Evolutionary conservation across 2,113 vertebrate genomes (phyloP).

Genomic region (Brachionichthys hirsutus): DNA sequence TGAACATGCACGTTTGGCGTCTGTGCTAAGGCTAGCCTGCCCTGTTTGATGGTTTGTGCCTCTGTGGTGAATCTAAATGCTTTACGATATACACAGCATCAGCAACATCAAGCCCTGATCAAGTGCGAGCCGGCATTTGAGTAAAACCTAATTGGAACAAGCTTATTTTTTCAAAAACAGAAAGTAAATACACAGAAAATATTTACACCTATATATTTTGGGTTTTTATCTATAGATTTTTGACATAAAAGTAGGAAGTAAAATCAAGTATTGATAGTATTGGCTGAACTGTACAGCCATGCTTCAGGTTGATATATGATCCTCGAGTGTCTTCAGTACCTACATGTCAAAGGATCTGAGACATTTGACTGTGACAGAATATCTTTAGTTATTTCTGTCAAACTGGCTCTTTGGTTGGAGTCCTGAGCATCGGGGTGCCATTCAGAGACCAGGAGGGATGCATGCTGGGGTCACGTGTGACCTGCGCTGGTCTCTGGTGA

Average conservation of each 20-base stretch:
- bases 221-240: too few species aligned
- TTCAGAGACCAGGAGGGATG: conserved; percentile 34
- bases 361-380: conserved; percentile 49
- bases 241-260: background rate
- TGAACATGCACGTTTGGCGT: too few species aligned
- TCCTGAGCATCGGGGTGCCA: conserved; percentile 35
- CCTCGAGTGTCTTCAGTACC: conserved; percentile 19
- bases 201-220: too few species aligned
- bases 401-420: conserved; percentile 12
- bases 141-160: too few species aligned
- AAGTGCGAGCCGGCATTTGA: too few species aligned
- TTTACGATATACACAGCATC: too few species aligned
- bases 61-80: too few species aligned
- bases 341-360: conserved; percentile 49
- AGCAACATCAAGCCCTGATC: too few species aligned
- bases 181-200: too few species aligned
- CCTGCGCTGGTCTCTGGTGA: conserved; percentile 56
- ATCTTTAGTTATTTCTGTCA: conserved; percentile 48
- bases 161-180: too few species aligned
- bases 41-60: too few species aligned
- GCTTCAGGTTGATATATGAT: conserved; percentile 17
- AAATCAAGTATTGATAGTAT: conserved; percentile 42
- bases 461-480: conserved; percentile 60
- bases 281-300: conserved; percentile 11
- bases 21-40: too few species aligned